Base-by-base conservation (phyloP, 2,797 vertebrate genomes). In the Malurus splendens region DNA sequence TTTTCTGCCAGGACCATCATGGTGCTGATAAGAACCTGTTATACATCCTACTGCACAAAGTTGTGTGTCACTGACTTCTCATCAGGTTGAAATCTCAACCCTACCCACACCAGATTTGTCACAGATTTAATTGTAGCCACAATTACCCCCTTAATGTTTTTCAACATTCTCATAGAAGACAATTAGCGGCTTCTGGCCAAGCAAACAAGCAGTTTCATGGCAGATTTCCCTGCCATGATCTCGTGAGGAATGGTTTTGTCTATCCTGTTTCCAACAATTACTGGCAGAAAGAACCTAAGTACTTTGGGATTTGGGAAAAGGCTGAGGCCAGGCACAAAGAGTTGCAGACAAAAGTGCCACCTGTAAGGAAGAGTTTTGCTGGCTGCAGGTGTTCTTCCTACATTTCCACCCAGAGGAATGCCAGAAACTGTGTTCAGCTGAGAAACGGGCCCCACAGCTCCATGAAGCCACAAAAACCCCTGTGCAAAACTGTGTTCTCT, bases 221-320 rank as follows among this genome's bases (percentile, higher is more conserved):
- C 51, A 11, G 39, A 39, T 41, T 77, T 44, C 55, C 24, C 47
- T 30, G 55, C n/a, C 2, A 0, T 2, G 41, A 64, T 45, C 42
- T 36, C 1, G 0, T 12, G 14, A 60, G 15, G 11, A 24, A 14
- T 55, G 23, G 11, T 41, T 90, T 72, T 22, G 18, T 42, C 33
- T 16, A 2, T 14, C 6, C 9, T 9, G 5, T 17, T 89, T 57
- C 54, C 59, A 64, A 4, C 1, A 0, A 15, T 0, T 2, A 19
- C 6, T 9, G 51, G 33, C n/a, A 44, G 18, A 7, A 9, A 28
- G 27, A 76, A 48, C 2, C 6, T 7, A 36, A 47, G 19, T 7
- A 2, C 33, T 28, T 8, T 0, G 14, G 25, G 33, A 25, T 52
- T 8, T 28, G 42, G 19, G 28, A 33, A 18, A n/a, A 33, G 39